phyloP scores from a whole-genome alignment of 2,113 vertebrate genomes.

The Grus americana region DNA sequence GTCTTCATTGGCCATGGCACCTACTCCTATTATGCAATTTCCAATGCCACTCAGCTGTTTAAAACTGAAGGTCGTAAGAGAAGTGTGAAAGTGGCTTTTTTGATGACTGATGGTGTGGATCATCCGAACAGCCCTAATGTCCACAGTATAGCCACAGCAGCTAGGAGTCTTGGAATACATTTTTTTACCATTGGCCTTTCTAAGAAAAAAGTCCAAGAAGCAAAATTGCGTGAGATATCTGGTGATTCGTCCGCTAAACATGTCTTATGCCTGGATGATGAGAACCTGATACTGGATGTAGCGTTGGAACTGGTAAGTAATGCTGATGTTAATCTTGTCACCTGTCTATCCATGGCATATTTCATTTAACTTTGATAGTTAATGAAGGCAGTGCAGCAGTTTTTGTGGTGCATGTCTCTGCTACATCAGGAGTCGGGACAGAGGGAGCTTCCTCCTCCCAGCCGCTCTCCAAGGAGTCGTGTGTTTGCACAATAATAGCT shows the following conservation, averaged over 20 bases:
- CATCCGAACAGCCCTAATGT: slow-evolving; percentile 86
- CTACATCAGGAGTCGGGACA: neutral
- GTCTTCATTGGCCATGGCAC: slow-evolving; percentile 87
- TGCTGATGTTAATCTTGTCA: neutral
- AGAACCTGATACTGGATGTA: slow-evolving; percentile 74
- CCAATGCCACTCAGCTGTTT: slow-evolving; percentile 84
- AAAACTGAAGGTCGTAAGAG: slow-evolving; percentile 74
- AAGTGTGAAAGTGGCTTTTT: slow-evolving; percentile 77
- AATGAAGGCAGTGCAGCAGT: neutral
- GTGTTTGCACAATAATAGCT: neutral
- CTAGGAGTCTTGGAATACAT: slow-evolving; percentile 80
- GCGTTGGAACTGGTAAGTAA: slow-evolving; percentile 65
- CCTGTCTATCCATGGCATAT: fast-evolving
- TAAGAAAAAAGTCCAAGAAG: slow-evolving; percentile 68
- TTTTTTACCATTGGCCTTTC: slow-evolving; percentile 85
- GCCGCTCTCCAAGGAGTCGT: neutral
- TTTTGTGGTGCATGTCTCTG: neutral
- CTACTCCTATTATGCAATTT: slow-evolving; percentile 86
- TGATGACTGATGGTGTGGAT: slow-evolving; percentile 88
- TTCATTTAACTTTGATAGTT: neutral
- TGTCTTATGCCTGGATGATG: slow-evolving; percentile 80
- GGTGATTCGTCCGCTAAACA: slow-evolving; percentile 75
- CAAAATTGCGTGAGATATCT: slow-evolving; percentile 82
- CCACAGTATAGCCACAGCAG: slow-evolving; percentile 72
- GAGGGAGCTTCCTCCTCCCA: neutral